A percentile compares a stretch with the other conserved stretches of the same genome.
phyloP scores from a whole-genome alignment of 2,888 invertebrate genomes.

The Eulithis testata region DNA sequence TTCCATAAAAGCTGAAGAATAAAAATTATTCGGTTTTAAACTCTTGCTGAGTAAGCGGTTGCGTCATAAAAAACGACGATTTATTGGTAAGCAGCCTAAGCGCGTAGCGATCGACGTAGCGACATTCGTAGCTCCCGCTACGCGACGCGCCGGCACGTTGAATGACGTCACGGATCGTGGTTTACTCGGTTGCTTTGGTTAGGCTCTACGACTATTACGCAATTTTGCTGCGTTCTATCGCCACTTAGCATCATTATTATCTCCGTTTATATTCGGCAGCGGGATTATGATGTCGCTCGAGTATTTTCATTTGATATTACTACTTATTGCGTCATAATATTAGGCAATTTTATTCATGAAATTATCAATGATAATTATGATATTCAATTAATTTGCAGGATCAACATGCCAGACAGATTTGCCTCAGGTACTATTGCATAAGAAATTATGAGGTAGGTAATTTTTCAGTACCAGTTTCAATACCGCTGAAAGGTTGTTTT shows the following conservation, averaged over 20 bases:
- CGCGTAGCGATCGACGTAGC: conserved; percentile 41
- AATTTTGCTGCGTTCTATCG: conserved; percentile 37
- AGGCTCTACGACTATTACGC: conserved; percentile 48
- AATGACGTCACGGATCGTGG: conserved; percentile 50
- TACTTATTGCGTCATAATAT: conserved; percentile 27
- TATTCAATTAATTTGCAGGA: neutral
- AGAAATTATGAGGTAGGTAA: neutral
- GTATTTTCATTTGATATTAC: conserved; percentile 13
- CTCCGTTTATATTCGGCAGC: conserved; percentile 16
- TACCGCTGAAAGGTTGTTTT: neutral
- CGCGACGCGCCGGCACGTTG: conserved; percentile 44
- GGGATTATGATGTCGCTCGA: conserved; percentile 22
- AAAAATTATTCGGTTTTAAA: conserved; percentile 30
- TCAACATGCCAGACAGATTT: too few species aligned
- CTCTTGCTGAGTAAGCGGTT: conserved; percentile 16
- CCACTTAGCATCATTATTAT: conserved; percentile 32
- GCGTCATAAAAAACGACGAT: conserved; percentile 24
- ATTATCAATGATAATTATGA: neutral
- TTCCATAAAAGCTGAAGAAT: conserved; percentile 12
- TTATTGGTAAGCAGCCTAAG: conserved; percentile 39
- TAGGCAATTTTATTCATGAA: neutral
- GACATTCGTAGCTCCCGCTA: conserved; percentile 58
- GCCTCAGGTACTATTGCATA: neutral
- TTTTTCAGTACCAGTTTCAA: neutral
- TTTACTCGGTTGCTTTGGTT: conserved; percentile 44